Evolutionary conservation across 2,797 vertebrate species (phyloP), one percentile per base, ranked within the genome.

Genomic region (Malacoctenus gilli): DNA sequence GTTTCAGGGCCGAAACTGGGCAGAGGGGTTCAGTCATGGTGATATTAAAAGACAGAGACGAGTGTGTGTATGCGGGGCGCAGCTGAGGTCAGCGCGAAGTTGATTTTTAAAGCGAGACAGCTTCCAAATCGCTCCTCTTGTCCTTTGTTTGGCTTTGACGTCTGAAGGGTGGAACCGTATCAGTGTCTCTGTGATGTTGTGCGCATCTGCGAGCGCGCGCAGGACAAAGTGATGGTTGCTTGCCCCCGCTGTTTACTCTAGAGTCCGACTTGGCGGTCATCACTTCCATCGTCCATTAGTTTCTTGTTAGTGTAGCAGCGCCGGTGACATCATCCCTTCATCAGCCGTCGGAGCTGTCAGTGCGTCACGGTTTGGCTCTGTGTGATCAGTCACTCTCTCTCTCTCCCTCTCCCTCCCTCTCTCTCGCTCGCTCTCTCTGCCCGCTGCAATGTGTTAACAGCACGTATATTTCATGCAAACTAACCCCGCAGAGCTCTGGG

Each of bases 171-270:
- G 57, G 58, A 65, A 10, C 43, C 31, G 15, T 49, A 2, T 38
- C 8, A 21, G 21, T 54, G 61, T 78, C 5, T 42, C 10, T 30
- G 53, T 52, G 36, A 20, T 55, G 36, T 49, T 49, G 44, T 39
- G 49, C 30, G 37, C 43, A 25, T 39, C 40, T 41, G 48, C 31
- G 50, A 41, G 48, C 44, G 42, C 34, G 43, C 23, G 41, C 5
- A 38, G 49, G 47, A 63, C 28, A 75, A 76, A 77, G 84, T 89
- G 87, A 88, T 90, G 87, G 85, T 90, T 85, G 68, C 82, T 59
- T 88, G 79, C 75, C 53, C 43, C 30, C 32, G 48, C 59, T 85
- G 81, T 89, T 90, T 88, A 84, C 55, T 72, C 57, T 51, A 56
- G 64, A 71, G 69, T 14, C 69, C 28, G 13, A 40, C 60, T 59